Evolutionary conservation across 2,888 invertebrate genomes (phyloP).

Genomic region (Ellobium chinense): DNA sequence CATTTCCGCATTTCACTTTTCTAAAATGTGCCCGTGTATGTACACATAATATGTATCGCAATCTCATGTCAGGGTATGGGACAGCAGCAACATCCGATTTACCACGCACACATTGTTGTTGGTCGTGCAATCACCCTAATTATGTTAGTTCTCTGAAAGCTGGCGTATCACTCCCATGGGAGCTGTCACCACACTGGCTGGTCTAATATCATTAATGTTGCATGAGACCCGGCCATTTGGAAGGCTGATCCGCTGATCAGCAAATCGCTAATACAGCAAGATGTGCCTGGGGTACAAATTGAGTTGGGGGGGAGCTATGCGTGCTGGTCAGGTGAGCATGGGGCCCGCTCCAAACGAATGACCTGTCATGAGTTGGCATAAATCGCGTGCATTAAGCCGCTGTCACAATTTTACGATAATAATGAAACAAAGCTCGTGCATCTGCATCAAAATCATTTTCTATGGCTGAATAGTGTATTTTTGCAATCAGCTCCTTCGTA

Average conservation of each 20-base stretch:
- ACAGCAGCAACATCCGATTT: neutral
- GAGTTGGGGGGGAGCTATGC: neutral
- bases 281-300: constrained; percentile 7
- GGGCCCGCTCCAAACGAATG: neutral
- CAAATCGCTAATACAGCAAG: constrained; percentile 5
- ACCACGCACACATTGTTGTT: constrained; percentile 18
- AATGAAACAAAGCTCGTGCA: too few species aligned
- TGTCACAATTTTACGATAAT: too few species aligned
- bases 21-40: neutral
- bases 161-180: constrained; percentile 3
- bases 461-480: too few species aligned
- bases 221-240: constrained; percentile 13
- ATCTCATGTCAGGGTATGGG: neutral
- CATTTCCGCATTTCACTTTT: neutral
- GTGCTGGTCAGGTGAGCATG: neutral
- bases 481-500: too few species aligned
- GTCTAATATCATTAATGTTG: constrained; percentile 32
- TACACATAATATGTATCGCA: neutral
- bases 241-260: neutral
- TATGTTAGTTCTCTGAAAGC: constrained; percentile 25
- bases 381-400: too few species aligned
- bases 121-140: constrained; percentile 31
- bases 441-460: too few species aligned
- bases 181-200: neutral
- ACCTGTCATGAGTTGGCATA: too few species aligned